phyloP scores from a whole-genome alignment of 2,113 vertebrate species.

The Mustela nigripes region DNA sequence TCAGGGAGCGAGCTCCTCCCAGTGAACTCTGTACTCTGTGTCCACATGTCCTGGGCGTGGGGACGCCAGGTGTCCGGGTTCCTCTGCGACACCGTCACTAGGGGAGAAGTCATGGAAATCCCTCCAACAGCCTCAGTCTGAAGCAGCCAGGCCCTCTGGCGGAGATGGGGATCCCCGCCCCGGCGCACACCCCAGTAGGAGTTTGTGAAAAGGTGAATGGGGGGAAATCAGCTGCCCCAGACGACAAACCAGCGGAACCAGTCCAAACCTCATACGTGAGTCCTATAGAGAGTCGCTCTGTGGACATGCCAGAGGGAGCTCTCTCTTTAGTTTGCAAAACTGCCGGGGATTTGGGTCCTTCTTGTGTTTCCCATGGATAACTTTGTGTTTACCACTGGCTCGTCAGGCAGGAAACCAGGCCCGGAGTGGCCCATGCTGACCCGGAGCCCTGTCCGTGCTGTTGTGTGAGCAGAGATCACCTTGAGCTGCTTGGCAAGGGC shows the following conservation, averaged over 20 bases:
- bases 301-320: accelerated
- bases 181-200: accelerated
- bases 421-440: not conserved
- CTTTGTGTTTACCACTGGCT: too few relatives aligned
- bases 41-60: not conserved
- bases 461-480: not conserved
- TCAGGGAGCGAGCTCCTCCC: accelerated
- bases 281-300: not conserved
- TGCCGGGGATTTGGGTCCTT: not conserved
- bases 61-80: accelerated
- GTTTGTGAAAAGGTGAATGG: accelerated
- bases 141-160: not conserved
- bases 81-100: not conserved
- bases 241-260: too few relatives aligned
- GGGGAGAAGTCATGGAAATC: not conserved
- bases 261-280: not conserved
- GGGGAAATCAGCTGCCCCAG: not conserved
- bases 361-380: not conserved
- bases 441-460: accelerated
- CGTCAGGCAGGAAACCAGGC: not conserved
- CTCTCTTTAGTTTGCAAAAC: not conserved
- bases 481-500: accelerated
- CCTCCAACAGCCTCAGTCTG: not conserved
- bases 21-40: not conserved
- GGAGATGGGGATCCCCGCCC: accelerated